Conservation (phyloP, 2,797 vertebrate species). For the Oophaga sylvatica region DNA sequence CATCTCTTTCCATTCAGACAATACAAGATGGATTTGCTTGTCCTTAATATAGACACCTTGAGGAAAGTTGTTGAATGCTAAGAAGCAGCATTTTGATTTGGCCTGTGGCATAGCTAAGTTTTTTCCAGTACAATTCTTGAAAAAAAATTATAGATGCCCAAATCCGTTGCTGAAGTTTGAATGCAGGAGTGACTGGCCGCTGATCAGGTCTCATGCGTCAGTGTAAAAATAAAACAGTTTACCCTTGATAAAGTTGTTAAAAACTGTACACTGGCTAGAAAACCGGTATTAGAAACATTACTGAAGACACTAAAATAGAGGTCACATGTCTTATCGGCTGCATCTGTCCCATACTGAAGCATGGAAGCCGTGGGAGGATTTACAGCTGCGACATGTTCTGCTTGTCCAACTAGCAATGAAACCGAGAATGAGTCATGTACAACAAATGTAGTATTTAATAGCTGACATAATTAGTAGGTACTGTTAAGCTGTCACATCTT, state of each 20-base stretch:
- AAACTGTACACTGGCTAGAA: neutral
- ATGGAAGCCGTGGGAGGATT: conserved; percentile 27
- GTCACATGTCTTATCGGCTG: neutral
- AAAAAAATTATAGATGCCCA: too few relatives aligned
- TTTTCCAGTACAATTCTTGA: too few relatives aligned
- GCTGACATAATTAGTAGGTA: conserved; percentile 21
- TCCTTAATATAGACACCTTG: too few relatives aligned
- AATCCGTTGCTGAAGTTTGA: too few relatives aligned
- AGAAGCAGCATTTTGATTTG: too few relatives aligned
- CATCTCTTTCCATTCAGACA: too few relatives aligned
- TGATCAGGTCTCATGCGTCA: too few relatives aligned
- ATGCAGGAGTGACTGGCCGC: too few relatives aligned
- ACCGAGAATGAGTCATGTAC: conserved; percentile 22
- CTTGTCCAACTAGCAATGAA: conserved; percentile 22
- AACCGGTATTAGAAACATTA: neutral
- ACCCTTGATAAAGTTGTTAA: neutral
- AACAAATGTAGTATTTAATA: conserved; percentile 20
- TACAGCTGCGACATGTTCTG: conserved; percentile 29
- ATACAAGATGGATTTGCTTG: too few relatives aligned
- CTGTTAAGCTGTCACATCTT: conserved; percentile 18
- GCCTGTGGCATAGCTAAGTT: too few relatives aligned
- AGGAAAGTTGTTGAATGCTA: too few relatives aligned
- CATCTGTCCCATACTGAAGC: conserved; percentile 10
- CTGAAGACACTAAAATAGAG: neutral
- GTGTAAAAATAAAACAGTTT: too few relatives aligned